Conservation (phyloP, 2,888 invertebrate species). For the Gari tellinella region DNA sequence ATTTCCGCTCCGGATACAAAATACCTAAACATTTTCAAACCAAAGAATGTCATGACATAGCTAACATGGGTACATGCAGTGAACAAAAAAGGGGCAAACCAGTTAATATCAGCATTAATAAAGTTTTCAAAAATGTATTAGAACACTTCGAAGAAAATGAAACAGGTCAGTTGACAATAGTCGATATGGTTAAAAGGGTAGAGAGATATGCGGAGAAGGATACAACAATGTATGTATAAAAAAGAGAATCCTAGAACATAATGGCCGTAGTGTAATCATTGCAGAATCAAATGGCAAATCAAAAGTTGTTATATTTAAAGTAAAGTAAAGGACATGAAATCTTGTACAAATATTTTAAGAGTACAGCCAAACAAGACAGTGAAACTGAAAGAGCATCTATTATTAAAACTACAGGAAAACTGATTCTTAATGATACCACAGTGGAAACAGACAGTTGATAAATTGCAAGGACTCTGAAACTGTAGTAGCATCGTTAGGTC, state of each 20-base stretch:
- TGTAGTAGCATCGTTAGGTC: conserved; percentile 1
- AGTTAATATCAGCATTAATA: not conserved
- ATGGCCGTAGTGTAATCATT: conserved; percentile 52
- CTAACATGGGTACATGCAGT: no score
- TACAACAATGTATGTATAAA: conserved; percentile 50
- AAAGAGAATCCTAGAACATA: conserved; percentile 43
- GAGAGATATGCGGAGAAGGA: conserved; percentile 16
- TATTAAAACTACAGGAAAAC: conserved; percentile 55
- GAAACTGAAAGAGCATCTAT: conserved; percentile 41
- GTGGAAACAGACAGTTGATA: conserved; percentile 5
- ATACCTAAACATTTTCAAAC: conserved; percentile 8
- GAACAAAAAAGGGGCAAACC: not conserved
- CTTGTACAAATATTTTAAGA: conserved; percentile 36
- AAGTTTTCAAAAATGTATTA: conserved; percentile 18
- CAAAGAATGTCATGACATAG: not conserved
- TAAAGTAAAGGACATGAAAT: conserved; percentile 39
- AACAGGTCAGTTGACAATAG: conserved; percentile 27
- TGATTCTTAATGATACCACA: conserved; percentile 59
- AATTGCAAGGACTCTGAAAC: not conserved
- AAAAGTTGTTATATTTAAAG: conserved; percentile 56
- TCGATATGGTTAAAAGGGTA: conserved; percentile 16
- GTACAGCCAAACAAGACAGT: conserved; percentile 10
- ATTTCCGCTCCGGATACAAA: conserved; percentile 38
- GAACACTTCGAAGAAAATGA: conserved; percentile 25
- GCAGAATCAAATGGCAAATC: conserved; percentile 48